A percentile compares a stretch with the other conserved stretches of the same genome.
These are phyloP conservation scores for Thymelicus sylvestris DNA, from an alignment of 2,888 invertebrate species.

Conservation along the genomic window DNA sequence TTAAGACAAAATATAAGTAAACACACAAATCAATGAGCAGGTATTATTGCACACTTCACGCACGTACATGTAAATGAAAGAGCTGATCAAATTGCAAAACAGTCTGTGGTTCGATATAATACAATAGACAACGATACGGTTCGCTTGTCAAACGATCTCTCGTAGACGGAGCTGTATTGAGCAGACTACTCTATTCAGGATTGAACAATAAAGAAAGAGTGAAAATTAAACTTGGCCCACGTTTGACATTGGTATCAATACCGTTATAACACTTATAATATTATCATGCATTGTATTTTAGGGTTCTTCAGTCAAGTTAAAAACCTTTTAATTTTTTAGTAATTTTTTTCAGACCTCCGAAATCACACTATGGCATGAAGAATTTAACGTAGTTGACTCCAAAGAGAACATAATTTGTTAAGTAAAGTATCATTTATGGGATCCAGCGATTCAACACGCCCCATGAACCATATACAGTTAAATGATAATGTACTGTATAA, in stretches of 20 bases:
- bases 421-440: no score
- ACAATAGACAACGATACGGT: constrained; percentile 31
- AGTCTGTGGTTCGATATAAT: constrained; percentile 1
- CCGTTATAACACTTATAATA: neutral
- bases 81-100: constrained; percentile 26
- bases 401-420: no score
- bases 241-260: constrained; percentile 1
- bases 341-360: no score
- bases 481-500: constrained; percentile 5
- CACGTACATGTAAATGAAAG: constrained; percentile 25
- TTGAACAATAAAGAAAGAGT: constrained; percentile 16
- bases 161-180: constrained; percentile 21
- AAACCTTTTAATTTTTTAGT: neutral
- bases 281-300: neutral
- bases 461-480: neutral
- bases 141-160: constrained; percentile 31
- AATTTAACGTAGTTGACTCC: no score
- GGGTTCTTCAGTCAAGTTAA: neutral
- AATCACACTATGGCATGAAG: no score
- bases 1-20: no score
- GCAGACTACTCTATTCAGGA: constrained; percentile 9
- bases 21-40: neutral
- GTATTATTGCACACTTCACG: constrained; percentile 23
- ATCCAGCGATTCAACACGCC: no score
- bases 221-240: neutral